phyloP scores from a whole-genome alignment of 2,113 vertebrate genomes.

The Oryzias curvinotus region DNA sequence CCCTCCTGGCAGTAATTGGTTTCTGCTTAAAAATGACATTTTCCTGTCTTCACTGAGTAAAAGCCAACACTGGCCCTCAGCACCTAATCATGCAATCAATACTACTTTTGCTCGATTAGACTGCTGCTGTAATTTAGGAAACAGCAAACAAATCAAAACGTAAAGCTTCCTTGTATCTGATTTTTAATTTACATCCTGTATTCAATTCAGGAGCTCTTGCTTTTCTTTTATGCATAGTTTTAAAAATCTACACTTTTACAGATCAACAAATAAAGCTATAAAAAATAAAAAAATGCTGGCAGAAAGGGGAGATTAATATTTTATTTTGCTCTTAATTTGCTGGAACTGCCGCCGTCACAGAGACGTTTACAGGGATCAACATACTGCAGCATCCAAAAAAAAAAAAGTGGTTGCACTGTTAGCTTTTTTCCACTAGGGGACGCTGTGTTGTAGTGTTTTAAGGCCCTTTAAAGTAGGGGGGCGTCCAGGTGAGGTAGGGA shows the following conservation, averaged over 20 bases:
- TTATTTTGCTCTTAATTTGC: too few relatives aligned
- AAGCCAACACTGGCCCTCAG: constrained; percentile 9
- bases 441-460: constrained; percentile 65
- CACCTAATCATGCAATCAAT: constrained; percentile 10
- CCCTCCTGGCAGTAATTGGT: constrained; percentile 10
- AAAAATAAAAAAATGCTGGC: too few relatives aligned
- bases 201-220: too few relatives aligned
- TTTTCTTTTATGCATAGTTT: too few relatives aligned
- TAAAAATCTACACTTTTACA: too few relatives aligned
- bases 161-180: neutral
- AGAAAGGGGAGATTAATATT: too few relatives aligned
- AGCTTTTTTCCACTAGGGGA: constrained; percentile 54
- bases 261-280: too few relatives aligned
- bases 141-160: constrained; percentile 11
- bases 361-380: too few relatives aligned
- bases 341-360: too few relatives aligned
- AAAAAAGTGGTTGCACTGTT: constrained; percentile 30
- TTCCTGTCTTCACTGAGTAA: neutral
- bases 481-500: constrained; percentile 56
- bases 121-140: constrained; percentile 9
- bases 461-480: constrained; percentile 42
- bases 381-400: neutral
- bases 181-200: neutral
- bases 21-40: constrained; percentile 23
- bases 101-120: neutral